Evolutionary conservation across 2,797 vertebrate genomes (phyloP).

Genomic region (Bradypodion ventrale): DNA sequence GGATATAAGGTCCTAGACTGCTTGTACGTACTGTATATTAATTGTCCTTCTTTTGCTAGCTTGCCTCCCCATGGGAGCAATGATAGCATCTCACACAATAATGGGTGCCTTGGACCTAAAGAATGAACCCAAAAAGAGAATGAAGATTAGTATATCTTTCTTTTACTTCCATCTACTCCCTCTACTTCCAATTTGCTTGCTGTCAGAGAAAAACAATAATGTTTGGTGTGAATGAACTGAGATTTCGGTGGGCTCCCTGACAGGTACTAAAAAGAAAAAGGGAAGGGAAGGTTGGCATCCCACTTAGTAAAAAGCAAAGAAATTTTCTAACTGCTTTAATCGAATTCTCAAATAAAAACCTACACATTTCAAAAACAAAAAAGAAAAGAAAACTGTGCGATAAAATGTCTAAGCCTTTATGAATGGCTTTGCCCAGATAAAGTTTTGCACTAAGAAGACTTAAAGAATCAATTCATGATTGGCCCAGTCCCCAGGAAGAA

Average conservation of each 20-base stretch:
- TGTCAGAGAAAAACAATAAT: conserved; percentile 12
- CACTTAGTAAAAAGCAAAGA: conserved; percentile 9
- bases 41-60: background rate
- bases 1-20: background rate
- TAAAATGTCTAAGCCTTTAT: conserved; percentile 29
- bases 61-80: background rate
- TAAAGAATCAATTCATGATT: conserved; percentile 35
- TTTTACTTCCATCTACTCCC: background rate
- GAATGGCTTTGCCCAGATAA: conserved; percentile 16
- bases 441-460: background rate
- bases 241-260: background rate
- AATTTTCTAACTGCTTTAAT: background rate
- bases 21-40: background rate
- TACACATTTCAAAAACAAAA: background rate
- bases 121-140: background rate
- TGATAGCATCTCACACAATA: background rate
- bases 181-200: background rate
- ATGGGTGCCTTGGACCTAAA: background rate
- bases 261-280: background rate
- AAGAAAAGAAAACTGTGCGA: background rate
- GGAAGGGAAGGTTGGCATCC: background rate
- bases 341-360: background rate
- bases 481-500: conserved; percentile 8
- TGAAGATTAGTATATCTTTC: no score
- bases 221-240: background rate